Base-by-base conservation (phyloP, 2,888 invertebrate genomes). In the Hyposoter didymator region DNA sequence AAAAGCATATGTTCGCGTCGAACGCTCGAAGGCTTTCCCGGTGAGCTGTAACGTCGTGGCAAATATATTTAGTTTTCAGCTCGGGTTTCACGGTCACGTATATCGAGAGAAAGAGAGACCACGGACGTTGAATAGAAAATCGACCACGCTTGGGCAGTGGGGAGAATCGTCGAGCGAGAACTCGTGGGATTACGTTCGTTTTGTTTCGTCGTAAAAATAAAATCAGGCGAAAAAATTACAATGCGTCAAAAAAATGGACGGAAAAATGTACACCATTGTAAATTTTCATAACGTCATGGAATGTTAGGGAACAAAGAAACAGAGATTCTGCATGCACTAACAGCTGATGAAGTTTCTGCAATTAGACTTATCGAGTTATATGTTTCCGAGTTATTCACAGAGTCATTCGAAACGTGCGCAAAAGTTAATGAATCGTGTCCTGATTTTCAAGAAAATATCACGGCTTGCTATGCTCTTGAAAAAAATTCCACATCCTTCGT, bases 1-100 rank as follows among this genome's bases (percentile, higher is more conserved):
- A 52, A 32, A n/a, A 32, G 39, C 39, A 22, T 22, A 52, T 62
- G 1, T 45, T n/a, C n/a, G n/a, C 45, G 59, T 69, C 67, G 28
- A 52, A 66, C 35, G 67, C 52, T 74, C 62, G 28, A 59, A 45
- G 62, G 45, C 43, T 74, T 74, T 74, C 28, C 74, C 59, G 55
- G 39, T 73, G 39, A 59, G 59, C 62, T 74, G 75, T 64, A 32
- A 64, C 47, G 32, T 47, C 64, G 76, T 39, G 66, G 66, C 49
- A 52, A 66, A 64, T 84, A 72, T 76, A 73, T 83, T 85, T 83
- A 73, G 76, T 83, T 85, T 85, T 83, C 85, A 85, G 80, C 85
- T 85, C 83, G 82, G 83, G 85, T 83, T 80, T 70, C 80, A 75
- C 85, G 76, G 83, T 85, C 85, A 85, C 85, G 85, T 85, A 69